Base-by-base conservation (phyloP, 2,113 vertebrate genomes). In the Tringa solitaria region DNA sequence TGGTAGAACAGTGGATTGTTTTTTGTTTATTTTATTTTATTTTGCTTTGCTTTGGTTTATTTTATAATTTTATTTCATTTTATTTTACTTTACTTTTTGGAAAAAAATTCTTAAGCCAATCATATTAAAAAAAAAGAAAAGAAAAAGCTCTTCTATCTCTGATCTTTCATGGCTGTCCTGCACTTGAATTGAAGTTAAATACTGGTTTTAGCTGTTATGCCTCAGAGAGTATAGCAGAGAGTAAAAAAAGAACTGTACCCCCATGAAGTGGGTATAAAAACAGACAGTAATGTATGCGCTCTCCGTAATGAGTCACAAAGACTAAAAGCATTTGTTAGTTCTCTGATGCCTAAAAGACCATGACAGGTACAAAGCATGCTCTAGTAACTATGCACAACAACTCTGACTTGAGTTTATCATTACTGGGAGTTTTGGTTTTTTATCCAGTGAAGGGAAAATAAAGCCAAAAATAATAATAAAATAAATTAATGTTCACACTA, bases 261-360 rank as follows among this genome's bases (percentile, higher is more conserved):
- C 39, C 14, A 32, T 69, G 69, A 45, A 87, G 43, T 72, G 33
- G 30, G 10, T 79, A 65, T 89, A 80, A 87, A 95, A 89, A 1
- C 57, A 87, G 77, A 75, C 76, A 82, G 26, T 81, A 94, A 96
- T 91, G 8, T 91, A 91, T 91, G 69, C 57, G 33, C 24, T 70
- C 61, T 89, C 69, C 15, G 18, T 60, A 48, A 56, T 21, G 18
- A 94, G 56, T 78, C 77, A 94, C 64, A 79, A 81, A 95, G 24
- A 16, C 65, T 87, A 78, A 96, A 95, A 89, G 69, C 69, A 79
- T 87, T 67, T 91, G 10, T 78, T 87, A 64, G 20, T 76, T 81
- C 51, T 91, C 46, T 70, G 39, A 89, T 60, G 56, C 35, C 56
- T 91, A 68, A 94, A 81, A 75, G 69, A 81, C n/a, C 7, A 5